These are phyloP conservation scores for Liposcelis brunnea DNA, from an alignment of 2,888 invertebrate species.

Conservation along the genomic window DNA sequence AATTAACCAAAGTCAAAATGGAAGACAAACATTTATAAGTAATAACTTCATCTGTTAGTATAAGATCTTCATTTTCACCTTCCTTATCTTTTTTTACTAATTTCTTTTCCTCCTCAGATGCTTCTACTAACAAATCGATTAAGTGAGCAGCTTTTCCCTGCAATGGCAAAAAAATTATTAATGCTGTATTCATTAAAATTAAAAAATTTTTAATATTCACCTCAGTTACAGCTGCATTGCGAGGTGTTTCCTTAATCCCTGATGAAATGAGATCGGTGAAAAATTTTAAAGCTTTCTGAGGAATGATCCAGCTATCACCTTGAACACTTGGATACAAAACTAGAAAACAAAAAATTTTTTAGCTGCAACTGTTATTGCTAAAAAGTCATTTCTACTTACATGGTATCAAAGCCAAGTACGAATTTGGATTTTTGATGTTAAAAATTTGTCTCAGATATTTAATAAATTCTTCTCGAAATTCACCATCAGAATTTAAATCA, in stretches of 20 bases:
- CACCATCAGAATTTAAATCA: constrained; percentile 13
- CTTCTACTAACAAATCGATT: constrained; percentile 14
- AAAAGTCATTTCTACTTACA: constrained; percentile 13
- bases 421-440: constrained; percentile 12
- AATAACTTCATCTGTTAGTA: constrained; percentile 13
- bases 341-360: constrained; percentile 10
- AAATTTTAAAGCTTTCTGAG: constrained; percentile 10
- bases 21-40: constrained; percentile 14
- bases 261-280: constrained; percentile 12
- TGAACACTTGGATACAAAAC: constrained; percentile 11
- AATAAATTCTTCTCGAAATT: constrained; percentile 13
- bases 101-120: constrained; percentile 15
- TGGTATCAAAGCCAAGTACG: constrained; percentile 13
- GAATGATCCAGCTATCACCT: constrained; percentile 7
- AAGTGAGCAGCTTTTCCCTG: constrained; percentile 16
- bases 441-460: constrained; percentile 12
- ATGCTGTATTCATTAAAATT: background rate
- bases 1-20: constrained; percentile 13
- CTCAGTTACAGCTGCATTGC: constrained; percentile 1
- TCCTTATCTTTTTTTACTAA: constrained; percentile 13
- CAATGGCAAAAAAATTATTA: background rate
- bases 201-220: background rate
- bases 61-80: constrained; percentile 8
- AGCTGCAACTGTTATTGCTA: background rate
- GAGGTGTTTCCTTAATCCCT: constrained; percentile 4